Conservation (phyloP, 2,113 vertebrate genomes). For the Epinephelus cyanopodus region DNA sequence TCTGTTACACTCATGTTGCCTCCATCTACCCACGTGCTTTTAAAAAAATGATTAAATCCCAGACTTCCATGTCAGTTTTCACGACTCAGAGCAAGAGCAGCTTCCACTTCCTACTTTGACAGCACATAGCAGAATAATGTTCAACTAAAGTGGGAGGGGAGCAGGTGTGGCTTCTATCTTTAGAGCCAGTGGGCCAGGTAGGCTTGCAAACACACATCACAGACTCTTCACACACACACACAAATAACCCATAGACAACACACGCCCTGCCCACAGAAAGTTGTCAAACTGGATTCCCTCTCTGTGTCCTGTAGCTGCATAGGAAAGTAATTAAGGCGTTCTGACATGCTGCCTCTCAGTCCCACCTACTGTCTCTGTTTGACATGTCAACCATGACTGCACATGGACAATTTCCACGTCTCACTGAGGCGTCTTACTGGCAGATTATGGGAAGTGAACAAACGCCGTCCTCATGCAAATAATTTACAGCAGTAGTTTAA, state of each 20-base stretch:
- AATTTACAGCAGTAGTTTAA: slow-evolving; percentile 61
- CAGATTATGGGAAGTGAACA: slow-evolving; percentile 23
- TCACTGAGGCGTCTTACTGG: neutral
- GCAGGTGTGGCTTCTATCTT: slow-evolving; percentile 75
- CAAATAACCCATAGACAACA: slow-evolving; percentile 65
- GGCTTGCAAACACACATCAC: slow-evolving; percentile 67
- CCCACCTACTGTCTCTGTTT: slow-evolving; percentile 42
- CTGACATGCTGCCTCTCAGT: slow-evolving; percentile 61
- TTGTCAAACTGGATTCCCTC: slow-evolving; percentile 83
- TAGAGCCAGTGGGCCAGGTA: slow-evolving; percentile 62
- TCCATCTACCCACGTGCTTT: neutral
- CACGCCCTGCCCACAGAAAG: slow-evolving; percentile 72
- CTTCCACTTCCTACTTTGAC: slow-evolving; percentile 66
- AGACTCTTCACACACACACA: slow-evolving; percentile 22
- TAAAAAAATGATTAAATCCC: slow-evolving; percentile 29
- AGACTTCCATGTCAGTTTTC: slow-evolving; percentile 30
- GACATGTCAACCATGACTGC: slow-evolving; percentile 24
- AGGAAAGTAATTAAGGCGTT: slow-evolving; percentile 52
- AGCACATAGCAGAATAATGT: slow-evolving; percentile 49
- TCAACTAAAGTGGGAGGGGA: slow-evolving; percentile 64
- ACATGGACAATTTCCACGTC: slow-evolving; percentile 17
- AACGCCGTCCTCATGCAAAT: slow-evolving; percentile 61
- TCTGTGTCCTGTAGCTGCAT: slow-evolving; percentile 26
- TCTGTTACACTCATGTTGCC: slow-evolving; percentile 33
- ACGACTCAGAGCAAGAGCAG: slow-evolving; percentile 1